Evolutionary conservation across 2,888 invertebrate genomes (phyloP), one percentile per base, ranked within the genome.

Genomic region (Hermaeophaga mercurialis): DNA sequence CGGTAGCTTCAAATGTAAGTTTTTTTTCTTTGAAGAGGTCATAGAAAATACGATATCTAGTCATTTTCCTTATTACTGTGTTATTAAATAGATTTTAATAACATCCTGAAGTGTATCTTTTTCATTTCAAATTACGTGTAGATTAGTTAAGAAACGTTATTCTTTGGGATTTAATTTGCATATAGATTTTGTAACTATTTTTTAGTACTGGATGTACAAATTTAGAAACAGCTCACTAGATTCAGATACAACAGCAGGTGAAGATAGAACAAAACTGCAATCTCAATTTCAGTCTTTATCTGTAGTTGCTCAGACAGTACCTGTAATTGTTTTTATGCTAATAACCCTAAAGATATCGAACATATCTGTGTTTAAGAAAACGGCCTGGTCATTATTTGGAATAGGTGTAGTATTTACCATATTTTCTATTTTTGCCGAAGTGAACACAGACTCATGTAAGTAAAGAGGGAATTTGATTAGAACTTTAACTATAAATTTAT

Each of bases 141-240:
- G n/a, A n/a, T n/a, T n/a, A n/a, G n/a, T n/a, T n/a, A n/a, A n/a
- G n/a, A n/a, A n/a, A n/a, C n/a, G n/a, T n/a, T n/a, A n/a, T n/a
- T n/a, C n/a, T n/a, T n/a, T n/a, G n/a, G n/a, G n/a, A n/a, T n/a
- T n/a, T n/a, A n/a, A n/a, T n/a, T n/a, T n/a, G n/a, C n/a, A n/a
- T n/a, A n/a, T n/a, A n/a, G n/a, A n/a, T n/a, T n/a, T n/a, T n/a
- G n/a, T n/a, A n/a, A n/a, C n/a, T 9, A 9, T 24, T 24, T 14
- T 11, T 19, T 38, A 48, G 48, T 48, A 33, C 17, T 48, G 48
- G 48, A 19, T 33, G 36, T 48, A 48, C 12, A 48, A 48, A 24
- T 48, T 48, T 48, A 12, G 48, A 15, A 14, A 48, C 26, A 7
- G 4, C 1, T 11, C 36, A 6, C 2, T 2, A 15, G 47, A 24